Evolutionary conservation across 2,888 invertebrate species (phyloP), one percentile per base, ranked within the genome.

Genomic region (Scrobipalpa costella): DNA sequence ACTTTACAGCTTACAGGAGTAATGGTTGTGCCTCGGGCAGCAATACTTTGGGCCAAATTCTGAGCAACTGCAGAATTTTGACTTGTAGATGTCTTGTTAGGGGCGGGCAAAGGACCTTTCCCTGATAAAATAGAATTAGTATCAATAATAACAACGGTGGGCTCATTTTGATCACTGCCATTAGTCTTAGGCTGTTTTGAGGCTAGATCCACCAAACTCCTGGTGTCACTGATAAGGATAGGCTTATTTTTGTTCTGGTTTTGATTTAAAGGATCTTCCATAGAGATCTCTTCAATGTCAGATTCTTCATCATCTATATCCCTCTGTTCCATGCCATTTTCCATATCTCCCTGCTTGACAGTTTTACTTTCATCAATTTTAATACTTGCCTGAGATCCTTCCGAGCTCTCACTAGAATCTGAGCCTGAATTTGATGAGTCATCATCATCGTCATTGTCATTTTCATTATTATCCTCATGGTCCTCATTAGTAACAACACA

Each of bases 81-180:
- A 71, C 76, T 79, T 15, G 84, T 76, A 27, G 77, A 67, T 57
- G 74, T 68, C 72, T 86, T 86, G 64, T 69, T 73, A 64, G 73
- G 73, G 34, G 71, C 62, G 52, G 84, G 72, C 21, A 77, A 69
- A 38, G 79, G 67, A 50, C 78, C 76, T 72, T 89, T 89, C 0
- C 86, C 88, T 47, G 90, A 85, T 65, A 92, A 77, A 71, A 92
- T 91, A 15, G 96, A 95, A 89, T 96, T 96, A n/a, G 96, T 96
- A 76, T 97, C 96, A 74, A 96, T 96, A 64, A 96, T 96, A 62
- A 96, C 96, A 73, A 97, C 92, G 7, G 96, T 96, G 1, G 96
- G 95, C 83, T 96, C 94, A 78, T 96, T 94, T 79, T 94, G 94
- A 68, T 92, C 92, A 69, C 86, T 85, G 7, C 84, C 81, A 74